These are phyloP conservation scores for Aplysia californica DNA, from an alignment of 1,140 invertebrate species.

Conservation along the genomic window DNA sequence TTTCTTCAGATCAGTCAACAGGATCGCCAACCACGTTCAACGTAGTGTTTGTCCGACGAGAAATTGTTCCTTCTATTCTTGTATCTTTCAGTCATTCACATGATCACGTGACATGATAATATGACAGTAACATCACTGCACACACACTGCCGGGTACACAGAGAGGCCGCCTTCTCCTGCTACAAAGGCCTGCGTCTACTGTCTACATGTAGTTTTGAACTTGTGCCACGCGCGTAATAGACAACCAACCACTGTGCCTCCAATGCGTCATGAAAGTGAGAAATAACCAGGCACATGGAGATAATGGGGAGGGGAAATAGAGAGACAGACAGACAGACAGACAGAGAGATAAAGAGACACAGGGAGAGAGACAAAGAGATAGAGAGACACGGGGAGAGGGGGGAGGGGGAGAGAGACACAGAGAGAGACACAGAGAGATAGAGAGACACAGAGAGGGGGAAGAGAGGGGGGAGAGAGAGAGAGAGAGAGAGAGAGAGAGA, in stretches of 20 bases:
- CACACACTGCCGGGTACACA: not conserved
- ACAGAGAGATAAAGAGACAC: not conserved
- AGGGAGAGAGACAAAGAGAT: not conserved
- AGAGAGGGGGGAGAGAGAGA: not conserved
- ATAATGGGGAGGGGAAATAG: not conserved
- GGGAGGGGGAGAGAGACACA: not conserved
- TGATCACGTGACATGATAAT: no score
- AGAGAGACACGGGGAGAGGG: slow-evolving; percentile 4
- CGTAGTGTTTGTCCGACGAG: no score
- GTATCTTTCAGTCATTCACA: no score
- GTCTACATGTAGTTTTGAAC: no score
- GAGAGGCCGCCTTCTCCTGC: not conserved
- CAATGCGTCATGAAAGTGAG: not conserved
- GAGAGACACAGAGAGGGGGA: not conserved
- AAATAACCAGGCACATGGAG: not conserved
- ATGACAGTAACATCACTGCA: not conserved
- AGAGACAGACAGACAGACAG: not conserved
- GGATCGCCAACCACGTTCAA: no score
- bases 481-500: slow-evolving; percentile 4
- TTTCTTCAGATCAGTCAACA: no score
- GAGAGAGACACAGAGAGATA: no score
- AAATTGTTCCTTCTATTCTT: no score
- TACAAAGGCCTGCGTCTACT: no score
- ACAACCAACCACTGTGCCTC: not conserved
- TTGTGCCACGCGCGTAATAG: not conserved